Evolutionary conservation across 2,113 vertebrate genomes (phyloP).

Genomic region (Phylloscopus whistleri): DNA sequence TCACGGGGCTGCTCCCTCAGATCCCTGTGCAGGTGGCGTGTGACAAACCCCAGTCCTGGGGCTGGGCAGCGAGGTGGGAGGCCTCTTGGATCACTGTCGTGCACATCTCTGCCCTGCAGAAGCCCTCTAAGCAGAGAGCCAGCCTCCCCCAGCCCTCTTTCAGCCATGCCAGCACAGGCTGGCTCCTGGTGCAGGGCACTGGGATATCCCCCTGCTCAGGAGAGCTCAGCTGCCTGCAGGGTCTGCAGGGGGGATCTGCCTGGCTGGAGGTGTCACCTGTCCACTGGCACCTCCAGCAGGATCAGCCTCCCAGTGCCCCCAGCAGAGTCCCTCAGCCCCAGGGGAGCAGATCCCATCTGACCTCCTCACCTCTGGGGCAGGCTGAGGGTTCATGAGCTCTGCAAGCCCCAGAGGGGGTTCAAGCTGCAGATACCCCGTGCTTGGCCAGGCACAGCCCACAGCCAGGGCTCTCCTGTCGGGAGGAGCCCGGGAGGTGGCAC

Average conservation of each 20-base stretch:
- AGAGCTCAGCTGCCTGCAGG: background rate
- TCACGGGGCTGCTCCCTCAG: background rate
- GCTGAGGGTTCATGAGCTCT: background rate
- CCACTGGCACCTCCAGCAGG: background rate
- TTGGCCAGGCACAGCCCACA: background rate
- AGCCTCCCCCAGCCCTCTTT: too few species aligned
- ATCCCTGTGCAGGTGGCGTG: rapidly evolving
- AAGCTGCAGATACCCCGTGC: background rate
- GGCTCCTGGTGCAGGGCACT: background rate
- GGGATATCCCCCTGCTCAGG: background rate
- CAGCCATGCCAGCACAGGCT: background rate
- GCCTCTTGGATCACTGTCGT: background rate
- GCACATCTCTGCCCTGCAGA: background rate
- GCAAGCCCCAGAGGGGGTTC: background rate
- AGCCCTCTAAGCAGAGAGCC: background rate
- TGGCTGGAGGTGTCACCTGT: background rate
- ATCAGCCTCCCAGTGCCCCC: background rate
- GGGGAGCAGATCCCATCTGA: background rate
- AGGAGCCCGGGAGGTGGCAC: background rate
- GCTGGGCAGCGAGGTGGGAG: background rate
- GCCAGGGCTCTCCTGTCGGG: background rate
- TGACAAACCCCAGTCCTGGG: background rate
- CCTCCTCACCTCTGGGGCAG: background rate
- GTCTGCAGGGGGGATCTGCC: background rate
- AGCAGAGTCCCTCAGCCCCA: background rate